Base-by-base conservation (phyloP, 2,888 invertebrate species). In the Operophtera brumata region DNA sequence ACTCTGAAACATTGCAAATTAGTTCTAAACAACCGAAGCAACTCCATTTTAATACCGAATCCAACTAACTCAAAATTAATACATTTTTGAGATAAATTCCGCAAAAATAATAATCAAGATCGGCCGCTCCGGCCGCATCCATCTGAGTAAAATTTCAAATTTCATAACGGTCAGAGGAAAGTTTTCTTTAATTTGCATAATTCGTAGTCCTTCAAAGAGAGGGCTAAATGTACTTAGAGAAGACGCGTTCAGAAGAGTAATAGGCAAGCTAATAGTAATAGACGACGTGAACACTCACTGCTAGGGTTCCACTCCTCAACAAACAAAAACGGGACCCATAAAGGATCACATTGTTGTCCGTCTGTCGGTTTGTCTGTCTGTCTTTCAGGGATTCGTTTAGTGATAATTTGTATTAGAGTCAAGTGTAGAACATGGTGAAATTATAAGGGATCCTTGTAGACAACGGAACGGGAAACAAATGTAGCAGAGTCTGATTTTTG, bases 151-250 rank as follows among this genome's bases (percentile, higher is more conserved):
- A 66, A 66, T 68, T 68, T 65, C 46, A 62, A 67, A 73, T 70
- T 72, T 72, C 65, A 66, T 67, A 73, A 76, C 61, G 72, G 70
- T 67, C 66, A 44, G 55, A 60, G 64, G 50, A 59, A 73, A 75
- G 66, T 76, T 77, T 70, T 62, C 60, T 64, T 64, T 65, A 66
- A 77, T 77, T 71, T 74, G 61, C 72, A 75, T 77, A 77, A 75
- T 71, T 71, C 62, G 66, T 61, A 66, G 65, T 61, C 56, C 66
- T 66, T 71, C 70, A 68, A 65, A 67, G 67, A 59, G 61, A 49
- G 50, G 56, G 64, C 53, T 65, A 64, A 70, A 68, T 67, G 55
- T 66, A 66, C 67, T 66, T 65, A 47, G 54, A 54, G 69, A 64
- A 10, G 13, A 20, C 5, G 6, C 34, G n/a, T n/a, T n/a, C 6